Conservation (phyloP, 2,113 vertebrate species). For the Tor tambroides region DNA sequence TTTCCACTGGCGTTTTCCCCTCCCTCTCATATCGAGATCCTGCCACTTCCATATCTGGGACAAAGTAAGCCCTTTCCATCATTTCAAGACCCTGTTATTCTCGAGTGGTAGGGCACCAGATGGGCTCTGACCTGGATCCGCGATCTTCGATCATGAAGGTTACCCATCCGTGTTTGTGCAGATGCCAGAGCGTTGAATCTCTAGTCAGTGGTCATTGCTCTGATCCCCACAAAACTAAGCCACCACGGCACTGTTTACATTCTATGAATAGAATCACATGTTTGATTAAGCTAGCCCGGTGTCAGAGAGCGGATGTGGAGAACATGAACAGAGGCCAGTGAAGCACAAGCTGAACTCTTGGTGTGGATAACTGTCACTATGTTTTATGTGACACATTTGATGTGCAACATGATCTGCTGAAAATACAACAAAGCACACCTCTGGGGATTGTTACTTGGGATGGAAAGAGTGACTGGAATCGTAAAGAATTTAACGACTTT, state of each 20-base stretch:
- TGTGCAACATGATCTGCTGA: constrained; percentile 53
- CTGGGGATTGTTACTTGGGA: not conserved
- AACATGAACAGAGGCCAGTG: constrained; percentile 42
- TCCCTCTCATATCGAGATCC: not conserved
- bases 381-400: constrained; percentile 55
- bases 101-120: constrained; percentile 48
- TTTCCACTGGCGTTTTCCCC: not conserved
- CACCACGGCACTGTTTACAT: constrained; percentile 70
- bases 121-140: constrained; percentile 56
- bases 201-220: constrained; percentile 34
- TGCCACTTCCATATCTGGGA: constrained; percentile 12
- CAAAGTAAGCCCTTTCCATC: constrained; percentile 32
- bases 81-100: constrained; percentile 42
- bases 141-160: constrained; percentile 35
- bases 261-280: constrained; percentile 76
- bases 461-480: not conserved
- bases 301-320: constrained; percentile 54
- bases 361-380: constrained; percentile 53
- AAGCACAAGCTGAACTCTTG: constrained; percentile 40
- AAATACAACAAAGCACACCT: constrained; percentile 6
- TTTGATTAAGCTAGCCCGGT: constrained; percentile 65
- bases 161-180: constrained; percentile 47
- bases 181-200: constrained; percentile 59
- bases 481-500: not conserved
- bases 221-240: constrained; percentile 67